phyloP scores from a whole-genome alignment of 1,140 invertebrate genomes.

The Apis dorsata region DNA sequence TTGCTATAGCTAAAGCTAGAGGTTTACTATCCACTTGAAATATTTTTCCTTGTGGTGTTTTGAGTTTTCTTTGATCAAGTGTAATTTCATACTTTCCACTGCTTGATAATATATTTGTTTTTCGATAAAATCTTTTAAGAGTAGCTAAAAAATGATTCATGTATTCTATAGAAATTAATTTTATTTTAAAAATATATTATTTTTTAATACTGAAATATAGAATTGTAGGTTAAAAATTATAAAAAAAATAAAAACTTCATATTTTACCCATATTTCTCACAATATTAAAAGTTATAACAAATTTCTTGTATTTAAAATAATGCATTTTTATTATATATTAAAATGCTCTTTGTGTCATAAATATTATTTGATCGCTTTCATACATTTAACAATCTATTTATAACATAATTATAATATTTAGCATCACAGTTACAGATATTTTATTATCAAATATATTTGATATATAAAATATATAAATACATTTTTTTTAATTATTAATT shows the following conservation, averaged over 20 bases:
- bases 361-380: slow-evolving; percentile 14
- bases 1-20: slow-evolving; percentile 93
- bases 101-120: slow-evolving; percentile 83
- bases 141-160: slow-evolving; percentile 69
- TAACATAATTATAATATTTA: background rate
- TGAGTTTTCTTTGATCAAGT: slow-evolving; percentile 91
- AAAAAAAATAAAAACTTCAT: background rate
- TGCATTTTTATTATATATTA: slow-evolving; percentile 13
- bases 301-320: slow-evolving; percentile 47
- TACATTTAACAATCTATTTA: background rate
- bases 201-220: background rate
- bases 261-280: slow-evolving; percentile 58
- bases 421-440: background rate
- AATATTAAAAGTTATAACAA: slow-evolving; percentile 14
- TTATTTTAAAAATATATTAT: background rate
- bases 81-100: slow-evolving; percentile 87
- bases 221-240: slow-evolving; percentile 10
- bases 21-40: slow-evolving; percentile 91
- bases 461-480: background rate
- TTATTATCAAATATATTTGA: background rate
- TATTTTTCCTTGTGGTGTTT: slow-evolving; percentile 90
- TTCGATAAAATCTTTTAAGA: slow-evolving; percentile 86
- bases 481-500: background rate
- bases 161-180: background rate
- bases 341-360: background rate